These are phyloP conservation scores for Acronicta psi DNA, from an alignment of 2,888 invertebrate species.

Conservation along the genomic window DNA sequence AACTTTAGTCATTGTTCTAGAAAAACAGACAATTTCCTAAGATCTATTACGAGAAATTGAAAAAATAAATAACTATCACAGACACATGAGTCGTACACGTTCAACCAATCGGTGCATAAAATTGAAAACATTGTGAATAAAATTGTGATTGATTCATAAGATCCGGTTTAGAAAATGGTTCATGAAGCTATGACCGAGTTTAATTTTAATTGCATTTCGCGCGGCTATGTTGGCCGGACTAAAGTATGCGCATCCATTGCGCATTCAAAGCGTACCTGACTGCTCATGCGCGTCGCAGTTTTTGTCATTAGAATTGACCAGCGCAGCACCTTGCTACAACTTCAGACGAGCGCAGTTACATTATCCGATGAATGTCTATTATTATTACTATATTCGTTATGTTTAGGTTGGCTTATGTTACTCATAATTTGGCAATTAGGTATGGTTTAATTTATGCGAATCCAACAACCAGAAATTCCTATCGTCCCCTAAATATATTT, in stretches of 20 bases:
- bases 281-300: too few species aligned
- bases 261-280: too few species aligned
- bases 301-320: too few species aligned
- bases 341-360: too few species aligned
- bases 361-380: too few species aligned
- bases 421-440: too few species aligned
- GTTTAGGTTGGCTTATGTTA: too few species aligned
- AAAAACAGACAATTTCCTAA: constrained; percentile 63
- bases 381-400: too few species aligned
- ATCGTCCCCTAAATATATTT: constrained; percentile 29
- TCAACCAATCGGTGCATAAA: constrained; percentile 76
- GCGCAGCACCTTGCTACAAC: too few species aligned
- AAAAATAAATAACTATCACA: constrained; percentile 87
- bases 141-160: constrained; percentile 79
- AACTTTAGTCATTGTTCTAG: constrained; percentile 79
- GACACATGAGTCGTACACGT: constrained; percentile 83
- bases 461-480: background rate
- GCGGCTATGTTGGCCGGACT: too few species aligned
- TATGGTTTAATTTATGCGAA: too few species aligned
- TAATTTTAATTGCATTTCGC: background rate
- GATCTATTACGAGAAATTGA: constrained; percentile 60
- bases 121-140: constrained; percentile 64
- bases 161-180: constrained; percentile 65
- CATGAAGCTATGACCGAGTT: constrained; percentile 58
- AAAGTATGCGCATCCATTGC: too few species aligned